Conservation (phyloP, 2,113 vertebrate species). For the Limanda limanda region DNA sequence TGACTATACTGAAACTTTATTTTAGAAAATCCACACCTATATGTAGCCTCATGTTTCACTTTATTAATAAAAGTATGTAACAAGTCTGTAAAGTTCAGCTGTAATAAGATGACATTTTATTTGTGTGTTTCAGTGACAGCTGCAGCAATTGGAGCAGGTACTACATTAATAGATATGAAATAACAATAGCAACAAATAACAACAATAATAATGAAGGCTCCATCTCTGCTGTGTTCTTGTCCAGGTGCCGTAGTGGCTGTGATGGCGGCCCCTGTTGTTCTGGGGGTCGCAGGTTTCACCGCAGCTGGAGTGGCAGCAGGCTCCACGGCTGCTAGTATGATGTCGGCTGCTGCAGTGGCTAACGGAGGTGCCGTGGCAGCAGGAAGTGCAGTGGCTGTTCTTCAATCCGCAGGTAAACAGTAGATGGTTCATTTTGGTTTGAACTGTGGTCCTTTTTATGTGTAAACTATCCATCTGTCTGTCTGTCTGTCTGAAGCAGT, state of each 20-base stretch:
- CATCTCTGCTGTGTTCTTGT: not conserved
- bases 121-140: too few relatives aligned
- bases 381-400: slow-evolving; percentile 46
- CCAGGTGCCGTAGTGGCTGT: slow-evolving; percentile 4
- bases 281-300: slow-evolving; percentile 57
- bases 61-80: too few relatives aligned
- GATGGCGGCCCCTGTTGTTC: not conserved
- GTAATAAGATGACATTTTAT: too few relatives aligned
- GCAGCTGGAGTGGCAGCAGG: slow-evolving; percentile 55
- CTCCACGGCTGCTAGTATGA: slow-evolving; percentile 43
- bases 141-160: too few relatives aligned
- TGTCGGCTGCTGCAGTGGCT: slow-evolving; percentile 49
- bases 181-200: not conserved
- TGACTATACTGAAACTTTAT: too few relatives aligned
- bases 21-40: too few relatives aligned
- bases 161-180: too few relatives aligned
- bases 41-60: too few relatives aligned
- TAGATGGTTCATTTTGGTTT: not conserved
- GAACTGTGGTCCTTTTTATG: too few relatives aligned
- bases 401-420: slow-evolving; percentile 59
- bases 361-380: slow-evolving; percentile 64
- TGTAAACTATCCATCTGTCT: too few relatives aligned
- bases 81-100: too few relatives aligned
- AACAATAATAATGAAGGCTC: not conserved
- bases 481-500: too few relatives aligned